Conservation (phyloP, 92 coral and sea anemone species). For the Paragorgia papillata region DNA sequence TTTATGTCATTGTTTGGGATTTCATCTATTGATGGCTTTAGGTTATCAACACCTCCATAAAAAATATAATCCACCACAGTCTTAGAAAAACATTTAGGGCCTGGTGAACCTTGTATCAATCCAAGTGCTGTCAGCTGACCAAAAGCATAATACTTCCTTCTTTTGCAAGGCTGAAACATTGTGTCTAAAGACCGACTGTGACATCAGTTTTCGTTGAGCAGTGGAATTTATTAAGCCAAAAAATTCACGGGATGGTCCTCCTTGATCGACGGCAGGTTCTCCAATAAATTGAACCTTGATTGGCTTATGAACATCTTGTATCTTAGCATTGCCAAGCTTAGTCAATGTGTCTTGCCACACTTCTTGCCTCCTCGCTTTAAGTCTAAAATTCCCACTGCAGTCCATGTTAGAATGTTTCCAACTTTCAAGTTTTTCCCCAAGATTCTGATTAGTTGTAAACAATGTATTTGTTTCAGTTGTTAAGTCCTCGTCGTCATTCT, state of each 20-base stretch:
- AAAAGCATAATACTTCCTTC: slow-evolving; percentile 9
- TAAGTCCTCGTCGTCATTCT: no score
- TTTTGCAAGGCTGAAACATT: slow-evolving; percentile 20
- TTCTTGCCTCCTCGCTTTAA: slow-evolving; percentile 45
- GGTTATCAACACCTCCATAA: slow-evolving; percentile 1
- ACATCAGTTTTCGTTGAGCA: no score
- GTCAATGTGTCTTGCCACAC: slow-evolving; percentile 55
- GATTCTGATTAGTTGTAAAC: no score
- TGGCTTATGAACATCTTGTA: slow-evolving; percentile 34
- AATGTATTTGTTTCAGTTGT: no score
- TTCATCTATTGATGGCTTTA: neutral
- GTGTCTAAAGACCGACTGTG: no score
- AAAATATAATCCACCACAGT: slow-evolving; percentile 27
- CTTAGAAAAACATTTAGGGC: slow-evolving; percentile 13
- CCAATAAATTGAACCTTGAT: slow-evolving; percentile 59
- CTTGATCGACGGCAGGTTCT: slow-evolving; percentile 60
- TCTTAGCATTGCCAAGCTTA: slow-evolving; percentile 41
- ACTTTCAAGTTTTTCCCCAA: no score
- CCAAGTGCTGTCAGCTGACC: slow-evolving; percentile 11
- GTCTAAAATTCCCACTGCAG: no score
- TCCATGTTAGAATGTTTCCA: no score
- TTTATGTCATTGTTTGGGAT: slow-evolving; percentile 4
- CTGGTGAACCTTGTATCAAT: slow-evolving; percentile 23
- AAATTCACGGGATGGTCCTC: slow-evolving; percentile 62
- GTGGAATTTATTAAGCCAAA: slow-evolving; percentile 46